Evolutionary conservation across 2,113 vertebrate genomes (phyloP), one percentile per base, ranked within the genome.

Genomic region (Scomber colias): DNA sequence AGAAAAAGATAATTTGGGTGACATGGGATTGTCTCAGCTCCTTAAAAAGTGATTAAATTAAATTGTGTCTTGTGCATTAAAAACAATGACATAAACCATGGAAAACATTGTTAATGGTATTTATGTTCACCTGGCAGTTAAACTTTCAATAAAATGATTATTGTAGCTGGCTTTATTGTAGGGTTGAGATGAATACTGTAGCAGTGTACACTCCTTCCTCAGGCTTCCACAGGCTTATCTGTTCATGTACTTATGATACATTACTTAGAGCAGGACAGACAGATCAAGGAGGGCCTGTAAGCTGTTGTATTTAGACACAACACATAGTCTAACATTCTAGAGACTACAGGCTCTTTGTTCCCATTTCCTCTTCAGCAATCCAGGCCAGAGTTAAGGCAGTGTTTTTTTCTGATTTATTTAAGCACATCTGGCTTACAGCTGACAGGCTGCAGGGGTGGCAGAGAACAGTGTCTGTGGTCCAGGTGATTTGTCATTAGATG

Each of bases 401-500:
- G 40, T 30, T 62, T 48, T 85, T 77, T 80, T 82, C 40, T 79
- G 27, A 81, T 87, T 81, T 79, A 82, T 86, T 76, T 75, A 68
- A 77, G 78, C 80, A 78, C 51, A 73, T 81, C 73, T 79, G 70
- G 84, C 82, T 78, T 77, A 72, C 73, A 82, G 81, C 83, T 87
- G 89, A 84, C 71, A 71, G 76, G 75, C 84, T 85, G 72, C 50
- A 82, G 77, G 68, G 73, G 57, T 44, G 13, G 81, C 53, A 83
- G 82, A 83, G 88, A 82, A 81, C 60, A 57, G 62, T 44, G 66
- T 85, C 77, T 86, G 82, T 62, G 73, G 82, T 62, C 77, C 85
- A 91, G 90, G 90, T 92, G 90, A 91, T 87, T 89, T 92, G 89
- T 91, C 88, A 89, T 88, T 83, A 77, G 88, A 82, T 86, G 71